Conservation (phyloP, 2,888 invertebrate species). For the Drosophila nr. medialis region DNA sequence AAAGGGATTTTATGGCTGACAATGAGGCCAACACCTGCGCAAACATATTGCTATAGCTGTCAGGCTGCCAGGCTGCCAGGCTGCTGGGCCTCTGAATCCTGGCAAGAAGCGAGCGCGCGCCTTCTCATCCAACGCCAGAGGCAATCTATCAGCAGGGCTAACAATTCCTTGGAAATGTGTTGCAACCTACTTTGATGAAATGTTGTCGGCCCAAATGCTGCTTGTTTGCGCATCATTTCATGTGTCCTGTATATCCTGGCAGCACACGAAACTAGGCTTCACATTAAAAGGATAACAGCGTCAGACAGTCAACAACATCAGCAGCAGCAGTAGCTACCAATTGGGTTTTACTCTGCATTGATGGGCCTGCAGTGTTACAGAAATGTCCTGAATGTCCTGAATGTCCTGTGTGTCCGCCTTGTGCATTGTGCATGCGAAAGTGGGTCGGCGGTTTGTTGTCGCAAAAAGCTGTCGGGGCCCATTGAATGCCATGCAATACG, state of each 20-base stretch:
- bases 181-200: conserved; percentile 74
- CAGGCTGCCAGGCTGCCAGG: not conserved
- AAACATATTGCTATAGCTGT: conserved; percentile 33
- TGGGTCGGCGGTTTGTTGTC: conserved; percentile 74
- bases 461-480: conserved; percentile 63
- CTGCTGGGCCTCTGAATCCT: not conserved
- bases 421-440: conserved; percentile 64
- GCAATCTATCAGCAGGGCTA: conserved; percentile 49
- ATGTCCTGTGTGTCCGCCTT: conserved; percentile 24
- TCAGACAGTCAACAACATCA: conserved; percentile 55
- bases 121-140: conserved; percentile 23
- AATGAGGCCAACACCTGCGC: conserved; percentile 62
- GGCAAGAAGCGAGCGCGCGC: conserved; percentile 16
- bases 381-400: conserved; percentile 24
- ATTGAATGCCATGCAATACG: conserved; percentile 44
- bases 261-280: conserved; percentile 52
- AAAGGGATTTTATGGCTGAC: conserved; percentile 51
- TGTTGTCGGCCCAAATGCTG: conserved; percentile 58
- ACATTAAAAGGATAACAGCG: conserved; percentile 68
- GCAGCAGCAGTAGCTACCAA: conserved; percentile 52
- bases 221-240: conserved; percentile 64
- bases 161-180: conserved; percentile 43
- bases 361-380: conserved; percentile 44
- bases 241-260: conserved; percentile 39
- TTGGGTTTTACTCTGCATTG: conserved; percentile 76